Percentiles rank a stretch among this genome's conserved stretches.
Evolutionary conservation across 1,140 invertebrate species (phyloP).

Genomic region (Polypedilum vanderplanki): DNA sequence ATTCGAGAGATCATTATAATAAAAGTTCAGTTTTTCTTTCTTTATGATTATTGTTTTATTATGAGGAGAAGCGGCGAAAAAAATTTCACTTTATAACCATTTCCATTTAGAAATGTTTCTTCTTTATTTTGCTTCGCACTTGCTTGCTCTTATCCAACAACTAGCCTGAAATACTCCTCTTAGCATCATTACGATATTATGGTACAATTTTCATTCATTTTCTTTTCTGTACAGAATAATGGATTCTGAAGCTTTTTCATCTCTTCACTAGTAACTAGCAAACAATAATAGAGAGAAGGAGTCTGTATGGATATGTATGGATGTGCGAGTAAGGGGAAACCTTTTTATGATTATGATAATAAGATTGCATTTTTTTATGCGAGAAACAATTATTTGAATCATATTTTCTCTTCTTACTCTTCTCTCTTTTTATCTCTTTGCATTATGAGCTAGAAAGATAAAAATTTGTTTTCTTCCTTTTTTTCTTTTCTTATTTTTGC

Average conservation of each 20-base stretch:
- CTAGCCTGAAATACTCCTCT: slow-evolving; percentile 15
- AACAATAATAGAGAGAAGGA: neutral
- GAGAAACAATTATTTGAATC: slow-evolving; percentile 24
- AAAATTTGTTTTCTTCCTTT: neutral
- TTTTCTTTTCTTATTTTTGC: neutral
- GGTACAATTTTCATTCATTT: slow-evolving; percentile 22
- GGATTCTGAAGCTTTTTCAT: no score
- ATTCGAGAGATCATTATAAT: slow-evolving; percentile 27
- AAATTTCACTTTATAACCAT: slow-evolving; percentile 11
- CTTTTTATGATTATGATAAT: slow-evolving; percentile 28
- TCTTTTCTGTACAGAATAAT: no score
- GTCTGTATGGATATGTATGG: no score
- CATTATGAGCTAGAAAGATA: neutral
- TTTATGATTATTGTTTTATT: slow-evolving; percentile 28
- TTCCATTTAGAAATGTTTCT: neutral
- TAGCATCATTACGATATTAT: slow-evolving; percentile 26
- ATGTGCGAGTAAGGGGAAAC: neutral
- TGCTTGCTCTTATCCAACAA: neutral
- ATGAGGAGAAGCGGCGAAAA: slow-evolving; percentile 7
- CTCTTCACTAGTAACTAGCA: neutral
- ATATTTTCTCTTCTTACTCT: neutral
- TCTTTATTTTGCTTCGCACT: neutral
- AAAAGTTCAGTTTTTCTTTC: slow-evolving; percentile 24
- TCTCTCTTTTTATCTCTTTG: neutral
- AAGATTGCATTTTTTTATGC: slow-evolving; percentile 23